Percentiles rank a stretch among this genome's conserved stretches.
These are phyloP conservation scores for Arenicola marina DNA, from an alignment of 2,888 invertebrate species.

Conservation along the genomic window DNA sequence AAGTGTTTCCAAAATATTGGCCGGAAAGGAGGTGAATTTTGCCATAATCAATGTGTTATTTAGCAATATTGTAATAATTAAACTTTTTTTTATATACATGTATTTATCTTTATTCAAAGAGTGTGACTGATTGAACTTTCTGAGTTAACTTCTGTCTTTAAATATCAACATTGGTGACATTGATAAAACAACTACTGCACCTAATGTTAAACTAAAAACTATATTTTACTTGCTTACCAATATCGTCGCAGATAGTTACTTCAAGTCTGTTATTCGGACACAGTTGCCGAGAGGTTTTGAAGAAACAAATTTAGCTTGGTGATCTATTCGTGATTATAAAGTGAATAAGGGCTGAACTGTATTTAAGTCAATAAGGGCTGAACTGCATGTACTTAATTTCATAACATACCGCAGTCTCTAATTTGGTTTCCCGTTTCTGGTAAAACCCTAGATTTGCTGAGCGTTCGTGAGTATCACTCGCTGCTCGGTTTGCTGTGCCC, in stretches of 20 bases:
- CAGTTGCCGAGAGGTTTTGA: no score
- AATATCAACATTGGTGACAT: no score
- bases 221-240: no score
- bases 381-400: background rate
- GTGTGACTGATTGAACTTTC: no score
- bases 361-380: background rate
- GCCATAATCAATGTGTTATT: background rate
- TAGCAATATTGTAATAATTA: background rate
- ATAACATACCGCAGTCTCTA: background rate
- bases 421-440: background rate
- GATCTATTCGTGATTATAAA: no score
- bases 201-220: no score
- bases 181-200: no score
- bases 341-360: background rate
- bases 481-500: slow-evolving; percentile 55
- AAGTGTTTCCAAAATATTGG: slow-evolving; percentile 57
- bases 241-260: no score
- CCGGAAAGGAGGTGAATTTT: slow-evolving; percentile 55
- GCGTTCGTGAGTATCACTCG: slow-evolving; percentile 58
- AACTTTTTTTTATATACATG: background rate
- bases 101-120: background rate
- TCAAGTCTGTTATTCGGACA: no score
- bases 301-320: background rate
- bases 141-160: no score
- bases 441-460: slow-evolving; percentile 59